Evolutionary conservation across 2,888 invertebrate genomes (phyloP).

Genomic region (Neoascia interrupta): DNA sequence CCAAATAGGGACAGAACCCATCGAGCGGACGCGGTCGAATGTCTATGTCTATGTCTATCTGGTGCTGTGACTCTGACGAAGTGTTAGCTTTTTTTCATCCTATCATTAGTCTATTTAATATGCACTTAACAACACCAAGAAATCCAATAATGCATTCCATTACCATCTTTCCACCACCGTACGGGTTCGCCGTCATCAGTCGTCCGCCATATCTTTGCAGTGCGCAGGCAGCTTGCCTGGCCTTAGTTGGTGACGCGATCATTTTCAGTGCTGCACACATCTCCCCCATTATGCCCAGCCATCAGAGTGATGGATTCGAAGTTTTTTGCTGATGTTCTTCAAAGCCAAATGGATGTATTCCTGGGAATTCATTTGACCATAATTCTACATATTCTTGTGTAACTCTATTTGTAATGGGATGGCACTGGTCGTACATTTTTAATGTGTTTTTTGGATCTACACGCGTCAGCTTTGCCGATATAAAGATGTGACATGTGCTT

Average conservation of each 20-base stretch:
- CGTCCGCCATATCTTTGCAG: neutral
- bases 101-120: constrained; percentile 70
- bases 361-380: constrained; percentile 67
- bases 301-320: constrained; percentile 11
- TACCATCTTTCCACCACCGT: constrained; percentile 62
- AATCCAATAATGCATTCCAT: constrained; percentile 69
- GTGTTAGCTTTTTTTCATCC: constrained; percentile 47
- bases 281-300: neutral
- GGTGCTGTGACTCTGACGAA: constrained; percentile 50
- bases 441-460: constrained; percentile 46
- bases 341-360: constrained; percentile 51
- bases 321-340: constrained; percentile 35
- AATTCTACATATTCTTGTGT: constrained; percentile 63
- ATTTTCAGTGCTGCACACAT: neutral
- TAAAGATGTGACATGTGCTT: too few relatives aligned
- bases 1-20: constrained; percentile 64
- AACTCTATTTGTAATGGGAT: constrained; percentile 63
- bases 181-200: constrained; percentile 3
- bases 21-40: too few relatives aligned
- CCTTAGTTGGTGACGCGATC: constrained; percentile 3
- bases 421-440: constrained; percentile 41
- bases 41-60: constrained; percentile 31
- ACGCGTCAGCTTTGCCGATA: constrained; percentile 36
- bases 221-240: constrained; percentile 3
- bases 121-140: constrained; percentile 69